Evolutionary conservation across 2,797 vertebrate genomes (phyloP), one percentile per base, ranked within the genome.

Genomic region (Phoeniculus purpureus): DNA sequence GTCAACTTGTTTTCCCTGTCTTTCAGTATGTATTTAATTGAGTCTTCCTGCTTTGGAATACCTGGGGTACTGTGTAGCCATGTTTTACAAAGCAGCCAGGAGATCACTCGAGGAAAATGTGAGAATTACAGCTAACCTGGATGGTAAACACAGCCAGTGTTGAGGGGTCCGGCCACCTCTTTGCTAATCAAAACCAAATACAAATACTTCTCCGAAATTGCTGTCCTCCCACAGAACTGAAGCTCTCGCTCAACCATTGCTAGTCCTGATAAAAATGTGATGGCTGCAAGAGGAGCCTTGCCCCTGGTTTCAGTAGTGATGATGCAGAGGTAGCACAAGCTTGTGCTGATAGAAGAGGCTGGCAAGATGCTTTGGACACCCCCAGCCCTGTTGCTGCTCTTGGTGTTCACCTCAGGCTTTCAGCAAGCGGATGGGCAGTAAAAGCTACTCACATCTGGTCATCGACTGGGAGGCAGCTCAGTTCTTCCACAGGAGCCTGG

Each of bases 281-380:
- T 22, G 22, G 7, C 62, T 14, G 9, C 10, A 17, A 45, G 43
- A 15, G 0, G 2, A 50, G 3, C 58, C 12, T 61, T 51, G 19
- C n/a, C 70, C 11, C 1, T 77, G 2, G 1, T 37, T 59, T 20
- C 0, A 3, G 23, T 32, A 18, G 6, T 10, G 32, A 13, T 0
- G 7, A 18, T 13, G 58, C 37, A 10, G 40, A 12, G 19, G 22
- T 23, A 20, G 51, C 6, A 15, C 10, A 7, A 60, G 26, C 29
- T 54, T 31, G 12, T 9, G 1, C 45, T 25, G 55, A 20, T 0
- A 1, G 17, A 26, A 47, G 22, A 25, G 37, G 31, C 54, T 56
- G 59, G 7, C 18, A 5, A 27, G 48, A 13, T 55, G 34, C 55
- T 58, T 25, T 6, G 37, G 70, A 56, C 23, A 29, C 22, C 20